Percentiles rank a stretch among this genome's conserved stretches.
Evolutionary conservation across 2,888 invertebrate genomes (phyloP).

Genomic region (Acronicta alni): DNA sequence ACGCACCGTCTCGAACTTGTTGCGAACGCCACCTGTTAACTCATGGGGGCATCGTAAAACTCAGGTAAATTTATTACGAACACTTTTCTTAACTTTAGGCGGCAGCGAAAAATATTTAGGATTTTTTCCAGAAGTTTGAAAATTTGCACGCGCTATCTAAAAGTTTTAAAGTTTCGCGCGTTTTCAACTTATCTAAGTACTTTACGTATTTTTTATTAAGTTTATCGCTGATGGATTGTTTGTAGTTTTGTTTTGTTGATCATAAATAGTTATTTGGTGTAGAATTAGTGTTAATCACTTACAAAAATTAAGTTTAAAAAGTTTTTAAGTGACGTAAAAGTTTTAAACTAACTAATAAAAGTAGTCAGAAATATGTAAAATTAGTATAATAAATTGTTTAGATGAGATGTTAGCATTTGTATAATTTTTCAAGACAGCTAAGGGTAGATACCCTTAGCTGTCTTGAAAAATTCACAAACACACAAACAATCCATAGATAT

Average conservation of each 20-base stretch:
- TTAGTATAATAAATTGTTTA: neutral
- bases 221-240: conserved; percentile 1
- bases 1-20: conserved; percentile 77
- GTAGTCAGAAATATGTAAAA: neutral
- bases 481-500: too few relatives aligned
- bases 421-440: too few relatives aligned
- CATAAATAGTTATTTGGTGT: too few relatives aligned
- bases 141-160: conserved; percentile 17
- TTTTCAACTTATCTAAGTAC: conserved; percentile 13
- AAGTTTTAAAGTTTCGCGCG: conserved; percentile 36
- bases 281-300: too few relatives aligned
- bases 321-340: conserved; percentile 2
- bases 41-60: conserved; percentile 80
- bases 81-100: conserved; percentile 22
- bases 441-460: neutral
- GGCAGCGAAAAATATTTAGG: conserved; percentile 20
- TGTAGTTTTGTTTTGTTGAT: neutral
- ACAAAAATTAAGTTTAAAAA: neutral
- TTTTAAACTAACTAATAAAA: neutral
- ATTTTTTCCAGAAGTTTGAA: conserved; percentile 24
- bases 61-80: conserved; percentile 72
- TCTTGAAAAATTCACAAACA: too few relatives aligned
- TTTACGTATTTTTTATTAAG: conserved; percentile 17
- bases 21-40: conserved; percentile 86
- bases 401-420: neutral